Percentiles rank a stretch among this genome's conserved stretches.
Conservation (phyloP, 2,888 invertebrate species). For the Acrocera orbiculus region DNA sequence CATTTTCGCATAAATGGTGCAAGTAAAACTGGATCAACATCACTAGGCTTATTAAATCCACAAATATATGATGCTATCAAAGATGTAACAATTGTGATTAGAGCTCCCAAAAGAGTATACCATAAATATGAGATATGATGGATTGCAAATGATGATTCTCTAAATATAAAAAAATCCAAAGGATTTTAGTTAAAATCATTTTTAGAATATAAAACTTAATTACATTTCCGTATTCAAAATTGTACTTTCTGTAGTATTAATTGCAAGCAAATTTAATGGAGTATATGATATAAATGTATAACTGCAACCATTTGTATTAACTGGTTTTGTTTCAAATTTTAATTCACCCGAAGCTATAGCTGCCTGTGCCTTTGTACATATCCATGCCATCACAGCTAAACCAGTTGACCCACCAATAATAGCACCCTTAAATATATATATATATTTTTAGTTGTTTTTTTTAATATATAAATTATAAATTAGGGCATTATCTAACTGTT, state of each 20-base stretch:
- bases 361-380: constrained; percentile 36
- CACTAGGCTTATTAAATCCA: constrained; percentile 35
- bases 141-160: constrained; percentile 27
- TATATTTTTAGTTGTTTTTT: not conserved
- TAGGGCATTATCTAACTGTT: constrained; percentile 27
- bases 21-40: constrained; percentile 41
- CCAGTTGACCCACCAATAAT: constrained; percentile 36
- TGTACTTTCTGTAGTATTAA: constrained; percentile 16
- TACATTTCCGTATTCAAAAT: constrained; percentile 6
- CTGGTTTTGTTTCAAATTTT: constrained; percentile 34
- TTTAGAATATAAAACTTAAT: not conserved
- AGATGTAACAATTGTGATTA: constrained; percentile 38
- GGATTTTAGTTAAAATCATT: too few relatives aligned
- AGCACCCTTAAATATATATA: constrained; percentile 30
- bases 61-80: constrained; percentile 35
- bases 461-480: not conserved
- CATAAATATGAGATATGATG: constrained; percentile 62
- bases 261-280: constrained; percentile 19
- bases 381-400: constrained; percentile 36
- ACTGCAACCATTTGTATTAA: constrained; percentile 35
- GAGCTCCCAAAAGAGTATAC: constrained; percentile 47
- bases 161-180: constrained; percentile 10
- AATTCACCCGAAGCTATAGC: constrained; percentile 34
- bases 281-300: constrained; percentile 33
- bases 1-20: constrained; percentile 48